Base-by-base conservation (phyloP, 2,888 invertebrate species). In the Poecilus cupreus region DNA sequence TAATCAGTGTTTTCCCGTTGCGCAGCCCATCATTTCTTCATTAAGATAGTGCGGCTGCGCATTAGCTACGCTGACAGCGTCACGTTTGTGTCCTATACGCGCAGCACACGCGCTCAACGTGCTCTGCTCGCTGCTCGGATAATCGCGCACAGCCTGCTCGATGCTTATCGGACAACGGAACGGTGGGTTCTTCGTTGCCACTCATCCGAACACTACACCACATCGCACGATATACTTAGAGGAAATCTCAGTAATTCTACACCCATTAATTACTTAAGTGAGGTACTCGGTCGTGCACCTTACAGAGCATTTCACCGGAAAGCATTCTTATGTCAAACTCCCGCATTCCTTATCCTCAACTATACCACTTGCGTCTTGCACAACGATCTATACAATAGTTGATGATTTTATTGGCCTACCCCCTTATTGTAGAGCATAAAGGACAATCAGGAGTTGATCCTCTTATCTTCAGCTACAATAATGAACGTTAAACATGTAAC, bases 211-310 rank as follows among this genome's bases (percentile, higher is more conserved):
- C 46, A 72, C 46, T 46, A 57, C 18, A 76, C 51, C 54, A 54
- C 32, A 32, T 32, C 13, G 37, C 39, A 76, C 51, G 76, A 54
- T 76, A 76, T 26, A 76, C 76, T 76, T 76, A 76, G 37, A 54
- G 76, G 11, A 76, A 76, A 76, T 76, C 11, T 57, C 54, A 26
- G 76, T 76, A 76, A 76, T 76, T 54, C 76, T 51, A 76, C 37
- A 76, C 51, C 76, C 54, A 54, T 76, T 76, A 76, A 51, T 76
- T 76, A 76, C 51, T 51, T 54, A 51, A 54, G 54, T 76, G 26
- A 26, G 20, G 51, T 51, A 32, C 54, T 39, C 64, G 64, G 18
- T 68, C 64, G 64, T 68, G 64, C 16, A 68, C 18, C 24, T 22
- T 68, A 18, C 64, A 37, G 64, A 68, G 64, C 64, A 68, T 18